Percentiles rank a stretch among this genome's conserved stretches.
Conservation (phyloP, 2,113 vertebrate genomes). For the Tyto alba region DNA sequence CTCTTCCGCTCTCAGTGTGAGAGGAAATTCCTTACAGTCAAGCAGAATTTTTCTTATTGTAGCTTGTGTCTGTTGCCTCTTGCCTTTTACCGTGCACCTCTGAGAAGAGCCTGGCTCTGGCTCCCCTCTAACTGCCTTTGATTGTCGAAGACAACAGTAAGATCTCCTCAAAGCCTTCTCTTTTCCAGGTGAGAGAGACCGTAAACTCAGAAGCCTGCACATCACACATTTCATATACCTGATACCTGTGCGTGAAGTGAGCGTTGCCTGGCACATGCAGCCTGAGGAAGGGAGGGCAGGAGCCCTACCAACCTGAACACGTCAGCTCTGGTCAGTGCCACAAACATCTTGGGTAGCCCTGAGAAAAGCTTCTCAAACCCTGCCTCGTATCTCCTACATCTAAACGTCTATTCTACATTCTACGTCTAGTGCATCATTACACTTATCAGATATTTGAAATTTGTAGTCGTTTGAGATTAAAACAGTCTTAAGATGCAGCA, state of each 20-base stretch:
- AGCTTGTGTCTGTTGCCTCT: not conserved
- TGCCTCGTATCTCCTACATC: not conserved
- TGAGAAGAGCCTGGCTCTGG: not conserved
- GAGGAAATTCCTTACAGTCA: not conserved
- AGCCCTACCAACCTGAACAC: not conserved
- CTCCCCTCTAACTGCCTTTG: not conserved
- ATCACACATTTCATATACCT: not conserved
- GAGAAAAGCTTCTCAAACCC: not conserved
- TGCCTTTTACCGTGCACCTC: not conserved
- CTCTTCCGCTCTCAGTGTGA: not conserved
- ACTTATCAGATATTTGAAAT: not conserved
- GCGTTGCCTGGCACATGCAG: rapidly evolving
- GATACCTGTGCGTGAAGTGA: not conserved
- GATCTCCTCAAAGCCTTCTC: not conserved
- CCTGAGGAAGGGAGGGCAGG: not conserved
- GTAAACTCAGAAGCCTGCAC: not conserved
- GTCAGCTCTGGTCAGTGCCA: not conserved
- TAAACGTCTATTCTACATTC: no score
- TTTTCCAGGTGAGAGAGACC: not conserved
- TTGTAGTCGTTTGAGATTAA: not conserved
- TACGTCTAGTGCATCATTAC: not conserved
- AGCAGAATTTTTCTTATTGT: not conserved
- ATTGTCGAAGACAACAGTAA: not conserved
- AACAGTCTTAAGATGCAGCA: not conserved
- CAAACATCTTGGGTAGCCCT: not conserved